Evolutionary conservation across 2,113 vertebrate genomes (phyloP).

Genomic region (Pholis gunnellus): DNA sequence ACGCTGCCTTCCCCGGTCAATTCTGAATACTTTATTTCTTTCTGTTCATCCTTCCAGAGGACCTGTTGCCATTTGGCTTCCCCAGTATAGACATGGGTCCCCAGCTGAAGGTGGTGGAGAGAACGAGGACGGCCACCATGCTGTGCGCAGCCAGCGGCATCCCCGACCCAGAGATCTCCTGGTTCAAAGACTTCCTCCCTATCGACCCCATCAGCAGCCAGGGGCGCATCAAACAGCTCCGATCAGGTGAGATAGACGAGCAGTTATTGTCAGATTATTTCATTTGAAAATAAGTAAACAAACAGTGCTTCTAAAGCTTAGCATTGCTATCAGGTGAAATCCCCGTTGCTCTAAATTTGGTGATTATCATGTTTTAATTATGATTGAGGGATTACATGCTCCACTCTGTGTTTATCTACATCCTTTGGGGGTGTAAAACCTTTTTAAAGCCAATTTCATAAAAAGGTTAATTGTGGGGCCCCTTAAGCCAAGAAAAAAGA

Average conservation of each 20-base stretch:
- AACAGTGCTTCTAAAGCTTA: slow-evolving; percentile 35
- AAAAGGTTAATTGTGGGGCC: slow-evolving; percentile 55
- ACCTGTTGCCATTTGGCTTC: slow-evolving; percentile 94
- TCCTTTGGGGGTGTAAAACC: slow-evolving; percentile 66
- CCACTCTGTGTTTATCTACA: slow-evolving; percentile 65
- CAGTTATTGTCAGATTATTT: not conserved
- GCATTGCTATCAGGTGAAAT: slow-evolving; percentile 53
- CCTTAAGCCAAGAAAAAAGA: slow-evolving; percentile 40
- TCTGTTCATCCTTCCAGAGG: slow-evolving; percentile 85
- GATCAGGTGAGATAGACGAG: slow-evolving; percentile 87
- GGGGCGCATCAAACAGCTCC: slow-evolving; percentile 95
- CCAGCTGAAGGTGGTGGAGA: slow-evolving; percentile 97
- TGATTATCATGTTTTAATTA: slow-evolving; percentile 73
- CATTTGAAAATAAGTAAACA: slow-evolving; percentile 34
- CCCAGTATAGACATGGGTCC: slow-evolving; percentile 99
- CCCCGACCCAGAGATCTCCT: slow-evolving; percentile 97
- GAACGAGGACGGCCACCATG: slow-evolving; percentile 96
- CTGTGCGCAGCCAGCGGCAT: slow-evolving; percentile 96
- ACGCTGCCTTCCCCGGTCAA: not conserved
- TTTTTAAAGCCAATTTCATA: slow-evolving; percentile 71
- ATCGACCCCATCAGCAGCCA: slow-evolving; percentile 92
- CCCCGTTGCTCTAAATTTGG: slow-evolving; percentile 65
- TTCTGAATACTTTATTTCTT: slow-evolving; percentile 4
- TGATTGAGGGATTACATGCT: slow-evolving; percentile 72
- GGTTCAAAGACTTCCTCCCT: slow-evolving; percentile 98